Evolutionary conservation across 2,797 vertebrate species (phyloP).

Genomic region (Xiphophorus birchmanni): DNA sequence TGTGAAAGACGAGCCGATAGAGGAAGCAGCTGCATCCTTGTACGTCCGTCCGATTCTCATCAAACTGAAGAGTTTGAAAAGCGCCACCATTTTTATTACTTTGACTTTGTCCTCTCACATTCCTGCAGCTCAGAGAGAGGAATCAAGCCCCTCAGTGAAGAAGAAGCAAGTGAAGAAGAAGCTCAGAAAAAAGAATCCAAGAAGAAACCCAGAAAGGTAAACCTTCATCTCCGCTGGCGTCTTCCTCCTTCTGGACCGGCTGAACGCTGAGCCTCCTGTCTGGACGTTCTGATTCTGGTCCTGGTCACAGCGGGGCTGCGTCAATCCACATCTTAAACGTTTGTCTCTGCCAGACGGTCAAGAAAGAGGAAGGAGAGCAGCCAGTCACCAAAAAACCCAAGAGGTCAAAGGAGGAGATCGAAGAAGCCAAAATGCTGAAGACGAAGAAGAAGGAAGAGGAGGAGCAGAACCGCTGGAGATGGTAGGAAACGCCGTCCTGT

Average conservation of each 20-base stretch:
- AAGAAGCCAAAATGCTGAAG: slow-evolving; percentile 72
- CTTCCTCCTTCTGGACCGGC: not conserved
- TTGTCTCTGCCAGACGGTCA: slow-evolving; percentile 51
- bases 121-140: slow-evolving; percentile 42
- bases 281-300: not conserved
- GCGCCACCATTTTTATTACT: not conserved
- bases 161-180: slow-evolving; percentile 23
- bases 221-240: not conserved
- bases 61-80: not conserved
- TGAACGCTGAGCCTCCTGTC: not conserved
- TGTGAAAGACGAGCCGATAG: slow-evolving; percentile 60
- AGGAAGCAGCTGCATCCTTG: slow-evolving; percentile 30
- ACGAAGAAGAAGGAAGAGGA: slow-evolving; percentile 81
- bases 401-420: slow-evolving; percentile 74
- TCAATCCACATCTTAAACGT: slow-evolving; percentile 10
- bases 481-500: slow-evolving; percentile 60
- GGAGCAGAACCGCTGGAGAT: slow-evolving; percentile 83
- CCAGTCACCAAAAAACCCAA: slow-evolving; percentile 63
- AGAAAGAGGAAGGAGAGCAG: slow-evolving; percentile 68
- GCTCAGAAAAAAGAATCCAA: slow-evolving; percentile 41
- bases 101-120: slow-evolving; percentile 8
- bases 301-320: not conserved
- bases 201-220: slow-evolving; percentile 53
- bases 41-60: slow-evolving; percentile 61
- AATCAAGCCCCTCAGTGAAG: not conserved